Evolutionary conservation across 2,113 vertebrate genomes (phyloP), one percentile per base, ranked within the genome.

Genomic region (Pogona vitticeps): DNA sequence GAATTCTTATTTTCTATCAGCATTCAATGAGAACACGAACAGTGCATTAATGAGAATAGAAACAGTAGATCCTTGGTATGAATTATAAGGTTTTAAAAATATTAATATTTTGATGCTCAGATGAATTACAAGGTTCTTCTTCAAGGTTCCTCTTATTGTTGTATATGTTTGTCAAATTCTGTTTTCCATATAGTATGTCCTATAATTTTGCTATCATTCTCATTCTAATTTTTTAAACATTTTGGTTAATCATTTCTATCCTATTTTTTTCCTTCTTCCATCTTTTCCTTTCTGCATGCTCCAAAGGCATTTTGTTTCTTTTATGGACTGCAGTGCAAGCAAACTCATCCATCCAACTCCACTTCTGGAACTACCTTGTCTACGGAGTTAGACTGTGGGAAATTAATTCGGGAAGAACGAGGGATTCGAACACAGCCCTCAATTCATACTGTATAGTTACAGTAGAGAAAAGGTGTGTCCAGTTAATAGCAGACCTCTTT

Each of bases 301-400:
- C 31, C 58, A 95, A 52, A 99, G 98, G 97, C 97, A 92, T 98
- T 99, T 97, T 99, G 98, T 97, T 98, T 98, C 97, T 98, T 98
- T 98, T 98, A 97, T 70, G 97, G 96, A 97, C 94, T 97, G 82
- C 98, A 98, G 86, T 97, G 97, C 95, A 98, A 96, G 92, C 98
- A 98, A 96, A 97, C 97, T 68, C 97, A 97, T 71, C 97, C 97
- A 77, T 97, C 97, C 96, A 97, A 96, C 95, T 98, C 98, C 88
- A 98, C 98, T 90, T 98, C 97, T 61, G 98, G 97, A 95, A 98
- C 97, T 90, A 98, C 98, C 89, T 96, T 98, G 93, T 98, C 98
- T 90, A 98, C 97, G 93, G 98, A 99, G 95, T 96, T 98, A 97
- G 98, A 98, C 96, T 97, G 98, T 96, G 98, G 98, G 94, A 97